Evolutionary conservation across 2,797 vertebrate species (phyloP), one percentile per base, ranked within the genome.

Genomic region (Scarus forsteni): DNA sequence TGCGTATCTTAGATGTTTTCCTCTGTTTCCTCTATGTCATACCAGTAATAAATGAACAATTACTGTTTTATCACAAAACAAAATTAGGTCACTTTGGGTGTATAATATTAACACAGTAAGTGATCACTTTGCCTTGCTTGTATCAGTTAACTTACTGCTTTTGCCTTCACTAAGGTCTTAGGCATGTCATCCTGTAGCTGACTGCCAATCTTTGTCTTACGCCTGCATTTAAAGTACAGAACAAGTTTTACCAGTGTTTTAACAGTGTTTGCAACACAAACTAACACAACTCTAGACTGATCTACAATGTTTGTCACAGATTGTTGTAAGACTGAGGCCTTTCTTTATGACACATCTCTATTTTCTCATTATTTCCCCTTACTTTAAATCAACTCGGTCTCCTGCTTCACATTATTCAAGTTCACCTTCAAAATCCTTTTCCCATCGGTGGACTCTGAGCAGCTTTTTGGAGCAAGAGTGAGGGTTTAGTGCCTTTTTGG

Each of bases 401-500:
- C 45, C 16, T 39, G 49, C 49, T 55, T 73, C 48, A 58, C 50
- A 11, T 72, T 56, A 12, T 57, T 35, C 19, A 60, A 68, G 51
- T 56, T 36, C 50, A 65, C 45, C 18, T 42, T 34, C 10, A 40
- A 45, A 70, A 34, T 13, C 15, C 8, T 39, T 45, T 19, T 43
- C 39, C 59, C 55, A 45, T 50, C 19, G 56, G 39, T 49, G 58
- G 50, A 63, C 63, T 71, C 66, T 54, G 58, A 61, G 58, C 51
- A 36, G 67, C 59, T 63, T 48, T 50, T 35, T 42, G 53, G 55
- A 59, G 57, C 58, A 63, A 63, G 57, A 43, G 18, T 65, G 52
- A 66, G 79, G 65, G 69, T 75, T 77, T 69, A 86, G 84, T 89
- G 89, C 85, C 84, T 88, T 89, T 84, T 65, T 70, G 74, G 59